phyloP scores from a whole-genome alignment of 2,888 invertebrate genomes.

The Chloromyia formosa region DNA sequence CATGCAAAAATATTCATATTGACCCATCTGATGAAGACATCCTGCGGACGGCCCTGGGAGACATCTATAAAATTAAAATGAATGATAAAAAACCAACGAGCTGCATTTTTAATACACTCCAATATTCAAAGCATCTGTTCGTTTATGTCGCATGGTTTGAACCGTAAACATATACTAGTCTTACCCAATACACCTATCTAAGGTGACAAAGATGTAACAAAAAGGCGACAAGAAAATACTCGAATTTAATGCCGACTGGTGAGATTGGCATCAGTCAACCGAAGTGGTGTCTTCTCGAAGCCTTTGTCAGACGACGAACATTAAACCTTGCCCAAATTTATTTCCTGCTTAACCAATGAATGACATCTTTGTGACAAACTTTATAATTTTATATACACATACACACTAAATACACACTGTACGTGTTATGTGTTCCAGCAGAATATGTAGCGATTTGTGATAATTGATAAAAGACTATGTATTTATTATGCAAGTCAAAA shows the following conservation, averaged over 20 bases:
- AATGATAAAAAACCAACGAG: conserved; percentile 3
- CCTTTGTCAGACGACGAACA: conserved; percentile 45
- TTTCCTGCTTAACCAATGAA: conserved; percentile 42
- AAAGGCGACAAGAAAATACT: conserved; percentile 32
- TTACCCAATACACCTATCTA: neutral
- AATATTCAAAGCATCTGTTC: conserved; percentile 20
- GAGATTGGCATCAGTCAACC: conserved; percentile 47
- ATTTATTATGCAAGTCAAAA: too few species aligned
- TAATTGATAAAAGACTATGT: too few species aligned
- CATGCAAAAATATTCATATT: too few species aligned
- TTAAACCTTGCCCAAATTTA: conserved; percentile 46
- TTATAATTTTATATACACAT: too few species aligned
- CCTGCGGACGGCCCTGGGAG: too few species aligned
- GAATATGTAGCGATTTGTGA: too few species aligned
- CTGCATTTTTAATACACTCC: conserved; percentile 7
- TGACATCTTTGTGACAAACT: too few species aligned
- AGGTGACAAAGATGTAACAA: conserved; percentile 10
- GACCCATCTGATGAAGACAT: too few species aligned
- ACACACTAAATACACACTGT: too few species aligned
- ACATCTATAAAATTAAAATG: conserved; percentile 15
- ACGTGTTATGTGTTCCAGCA: too few species aligned
- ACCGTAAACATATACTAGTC: conserved; percentile 9
- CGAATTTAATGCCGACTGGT: conserved; percentile 25
- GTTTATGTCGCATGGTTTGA: neutral
- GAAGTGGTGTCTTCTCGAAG: conserved; percentile 40